Conservation (phyloP, 1,140 invertebrate genomes). For the Nomia melanderi region DNA sequence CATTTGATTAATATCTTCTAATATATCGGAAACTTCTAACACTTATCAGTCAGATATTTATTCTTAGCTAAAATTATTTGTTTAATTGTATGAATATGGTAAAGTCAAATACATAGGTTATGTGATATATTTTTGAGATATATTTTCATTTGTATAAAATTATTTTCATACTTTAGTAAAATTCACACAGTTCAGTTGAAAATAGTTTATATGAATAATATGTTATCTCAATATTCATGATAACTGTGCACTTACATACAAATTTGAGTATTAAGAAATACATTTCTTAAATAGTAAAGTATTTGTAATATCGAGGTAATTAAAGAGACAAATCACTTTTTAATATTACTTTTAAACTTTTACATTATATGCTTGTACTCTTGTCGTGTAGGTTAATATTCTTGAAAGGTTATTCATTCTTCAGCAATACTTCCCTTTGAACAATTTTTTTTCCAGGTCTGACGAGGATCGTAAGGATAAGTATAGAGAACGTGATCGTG, state of each 20-base stretch:
- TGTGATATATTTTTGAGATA: too few species aligned
- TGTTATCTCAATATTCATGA: conserved; percentile 10
- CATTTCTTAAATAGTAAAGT: background rate
- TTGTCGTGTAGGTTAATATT: conserved; percentile 13
- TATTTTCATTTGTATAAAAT: too few species aligned
- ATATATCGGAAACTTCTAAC: too few species aligned
- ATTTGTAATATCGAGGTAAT: background rate
- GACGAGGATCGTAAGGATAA: conserved; percentile 76
- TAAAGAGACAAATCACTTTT: conserved; percentile 11
- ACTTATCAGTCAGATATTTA: too few species aligned
- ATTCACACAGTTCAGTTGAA: too few species aligned
- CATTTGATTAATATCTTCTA: too few species aligned
- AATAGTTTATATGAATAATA: background rate
- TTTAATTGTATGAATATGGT: too few species aligned
- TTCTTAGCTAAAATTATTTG: too few species aligned
- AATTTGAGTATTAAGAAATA: conserved; percentile 15
- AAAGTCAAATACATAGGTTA: too few species aligned
- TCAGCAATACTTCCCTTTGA: conserved; percentile 61
- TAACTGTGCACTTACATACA: conserved; percentile 11
- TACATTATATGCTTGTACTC: background rate
- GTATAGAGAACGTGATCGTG: conserved; percentile 71
- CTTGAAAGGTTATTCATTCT: conserved; percentile 15
- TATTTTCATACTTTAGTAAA: too few species aligned
- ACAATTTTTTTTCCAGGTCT: conserved; percentile 71
- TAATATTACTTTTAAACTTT: conserved; percentile 25